Evolutionary conservation across 2,113 vertebrate species (phyloP).

Genomic region (Acrocephalus kingi): DNA sequence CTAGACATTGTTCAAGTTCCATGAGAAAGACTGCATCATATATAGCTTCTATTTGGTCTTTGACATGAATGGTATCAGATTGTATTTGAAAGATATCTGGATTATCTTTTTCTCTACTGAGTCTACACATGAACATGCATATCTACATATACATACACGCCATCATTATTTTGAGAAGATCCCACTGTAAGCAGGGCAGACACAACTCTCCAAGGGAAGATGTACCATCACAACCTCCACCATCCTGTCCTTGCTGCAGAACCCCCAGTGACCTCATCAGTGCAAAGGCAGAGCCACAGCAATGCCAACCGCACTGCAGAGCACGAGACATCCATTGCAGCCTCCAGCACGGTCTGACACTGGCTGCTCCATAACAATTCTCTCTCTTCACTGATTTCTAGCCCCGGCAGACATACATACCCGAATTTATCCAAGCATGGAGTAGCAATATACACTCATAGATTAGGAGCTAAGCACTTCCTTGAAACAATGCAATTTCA

Average conservation of each 20-base stretch:
- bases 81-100: background rate
- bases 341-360: background rate
- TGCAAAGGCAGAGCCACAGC: background rate
- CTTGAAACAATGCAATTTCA: background rate
- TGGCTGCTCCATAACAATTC: background rate
- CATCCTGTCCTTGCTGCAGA: background rate
- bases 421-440: background rate
- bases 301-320: rapidly evolving
- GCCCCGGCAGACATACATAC: background rate
- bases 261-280: background rate
- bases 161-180: background rate
- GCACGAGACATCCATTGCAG: rapidly evolving
- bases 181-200: background rate
- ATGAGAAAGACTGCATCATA: background rate
- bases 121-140: background rate
- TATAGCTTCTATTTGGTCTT: background rate
- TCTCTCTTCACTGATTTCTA: background rate
- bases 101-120: background rate
- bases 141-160: rapidly evolving
- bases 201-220: background rate
- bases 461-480: background rate
- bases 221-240: background rate
- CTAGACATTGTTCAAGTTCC: background rate
- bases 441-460: background rate
- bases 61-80: background rate